Conservation (phyloP, 2,797 vertebrate species). For the Gouania willdenowi region DNA sequence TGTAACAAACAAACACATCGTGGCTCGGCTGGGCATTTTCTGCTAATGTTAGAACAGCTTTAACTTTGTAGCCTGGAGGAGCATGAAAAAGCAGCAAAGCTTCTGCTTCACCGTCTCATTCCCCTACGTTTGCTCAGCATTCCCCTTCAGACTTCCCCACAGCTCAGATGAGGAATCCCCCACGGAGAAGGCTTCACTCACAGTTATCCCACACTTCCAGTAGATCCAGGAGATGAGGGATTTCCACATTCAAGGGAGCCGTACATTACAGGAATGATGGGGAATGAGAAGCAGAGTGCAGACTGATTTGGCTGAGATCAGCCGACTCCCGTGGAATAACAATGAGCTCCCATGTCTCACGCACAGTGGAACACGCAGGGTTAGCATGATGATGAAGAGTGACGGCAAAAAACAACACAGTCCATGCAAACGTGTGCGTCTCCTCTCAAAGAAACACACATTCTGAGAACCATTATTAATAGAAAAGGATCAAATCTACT, state of each 20-base stretch:
- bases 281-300: slow-evolving; percentile 59
- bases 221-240: slow-evolving; percentile 54
- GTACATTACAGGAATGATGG: slow-evolving; percentile 65
- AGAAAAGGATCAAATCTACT: slow-evolving; percentile 9
- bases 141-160: slow-evolving; percentile 26
- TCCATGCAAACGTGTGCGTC: slow-evolving; percentile 1
- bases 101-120: slow-evolving; percentile 28
- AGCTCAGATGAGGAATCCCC: slow-evolving; percentile 29
- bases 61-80: slow-evolving; percentile 37
- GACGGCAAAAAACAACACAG: slow-evolving; percentile 20
- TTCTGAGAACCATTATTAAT: slow-evolving; percentile 42
- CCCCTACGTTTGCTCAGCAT: slow-evolving; percentile 43
- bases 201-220: slow-evolving; percentile 58
- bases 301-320: slow-evolving; percentile 71
- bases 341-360: slow-evolving; percentile 68
- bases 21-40: slow-evolving; percentile 21
- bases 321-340: slow-evolving; percentile 71
- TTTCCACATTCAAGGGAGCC: slow-evolving; percentile 55
- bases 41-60: slow-evolving; percentile 52
- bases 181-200: slow-evolving; percentile 37
- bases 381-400: slow-evolving; percentile 64
- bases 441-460: slow-evolving; percentile 17
- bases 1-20: slow-evolving; percentile 26
- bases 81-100: slow-evolving; percentile 34
- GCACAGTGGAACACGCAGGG: slow-evolving; percentile 53